Evolutionary conservation across 2,113 vertebrate species (phyloP).

Genomic region (human (Homo sapiens)): DNA sequence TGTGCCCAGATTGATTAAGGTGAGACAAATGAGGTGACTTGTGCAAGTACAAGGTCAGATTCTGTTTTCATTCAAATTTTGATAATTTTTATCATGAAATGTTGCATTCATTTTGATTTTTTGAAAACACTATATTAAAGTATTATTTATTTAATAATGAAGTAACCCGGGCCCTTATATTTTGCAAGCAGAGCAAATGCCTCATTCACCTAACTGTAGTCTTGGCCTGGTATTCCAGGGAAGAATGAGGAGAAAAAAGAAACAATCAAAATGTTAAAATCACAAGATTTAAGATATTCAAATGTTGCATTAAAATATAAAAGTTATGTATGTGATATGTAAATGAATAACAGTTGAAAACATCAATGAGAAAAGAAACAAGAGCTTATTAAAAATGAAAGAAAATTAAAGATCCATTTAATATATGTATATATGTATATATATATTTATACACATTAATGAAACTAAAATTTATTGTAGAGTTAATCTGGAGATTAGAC

Average conservation of each 20-base stretch:
- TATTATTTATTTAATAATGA: not conserved
- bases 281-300: not conserved
- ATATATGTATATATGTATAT: not conserved
- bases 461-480: not conserved
- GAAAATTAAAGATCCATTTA: not conserved
- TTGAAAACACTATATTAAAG: not conserved
- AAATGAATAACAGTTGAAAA: not conserved
- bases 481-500: not conserved
- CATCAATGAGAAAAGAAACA: not conserved
- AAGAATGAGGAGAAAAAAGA: not conserved
- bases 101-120: not conserved
- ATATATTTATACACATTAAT: not conserved
- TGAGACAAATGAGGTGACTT: not conserved
- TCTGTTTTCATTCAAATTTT: not conserved
- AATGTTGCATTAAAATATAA: not conserved
- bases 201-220: not conserved
- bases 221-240: not conserved
- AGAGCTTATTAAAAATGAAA: not conserved
- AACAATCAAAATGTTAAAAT: not conserved
- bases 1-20: not conserved
- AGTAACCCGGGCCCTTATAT: not conserved
- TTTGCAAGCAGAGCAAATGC: not conserved
- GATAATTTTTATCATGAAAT: not conserved
- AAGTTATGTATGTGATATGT: not conserved
- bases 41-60: not conserved